Evolutionary conservation across 2,797 vertebrate genomes (phyloP), one percentile per base, ranked within the genome.

Genomic region (Protonibea diacanthus): DNA sequence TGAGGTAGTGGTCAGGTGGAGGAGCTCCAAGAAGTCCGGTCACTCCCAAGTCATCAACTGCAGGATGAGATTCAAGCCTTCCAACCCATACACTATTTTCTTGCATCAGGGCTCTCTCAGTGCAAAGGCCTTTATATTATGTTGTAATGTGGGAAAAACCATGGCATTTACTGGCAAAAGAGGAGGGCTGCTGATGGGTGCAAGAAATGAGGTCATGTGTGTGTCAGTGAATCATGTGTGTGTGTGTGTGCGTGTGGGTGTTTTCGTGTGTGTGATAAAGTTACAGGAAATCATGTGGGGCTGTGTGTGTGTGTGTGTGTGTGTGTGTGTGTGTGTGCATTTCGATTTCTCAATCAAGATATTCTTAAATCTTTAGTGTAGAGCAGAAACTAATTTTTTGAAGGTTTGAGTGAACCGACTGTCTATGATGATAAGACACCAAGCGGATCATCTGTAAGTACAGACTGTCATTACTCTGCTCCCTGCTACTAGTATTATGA

Each of bases 1-100:
- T 65, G 95, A 97, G 82, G 90, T 99, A 64, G 97, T 99, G 71
- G 96, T 97, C 38, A 93, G 90, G 14, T 97, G 98, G 92, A 96
- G 91, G 82, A 95, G 78, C 82, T 90, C 95, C 15, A 97, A 97
- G 89, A 97, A 96, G 83, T 86, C 88, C 0, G 95, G 96, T n/a
- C 83, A 84, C 10, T 93, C 93, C 25, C 91, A 92, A 20, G 80
- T 97, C 13, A 93, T 97, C 74, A 97, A 96, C 83, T 97, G 95
- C 92, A 96, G 89, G 75, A 96, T 98, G 96, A 96, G 97, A 88
- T 87, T 95, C 69, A 97, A 96, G 91, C 94, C 91, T 42, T 88
- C 91, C 38, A 93, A 94, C 0, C 92, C 95, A 0, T 95, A 96
- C 64, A 90, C 29, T 7, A 33, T 89, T 49, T 45, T 64, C 6